Percentiles rank a stretch among this genome's conserved stretches.
phyloP scores from a whole-genome alignment of 2,797 vertebrate genomes.

The Sebastes diploproa region DNA sequence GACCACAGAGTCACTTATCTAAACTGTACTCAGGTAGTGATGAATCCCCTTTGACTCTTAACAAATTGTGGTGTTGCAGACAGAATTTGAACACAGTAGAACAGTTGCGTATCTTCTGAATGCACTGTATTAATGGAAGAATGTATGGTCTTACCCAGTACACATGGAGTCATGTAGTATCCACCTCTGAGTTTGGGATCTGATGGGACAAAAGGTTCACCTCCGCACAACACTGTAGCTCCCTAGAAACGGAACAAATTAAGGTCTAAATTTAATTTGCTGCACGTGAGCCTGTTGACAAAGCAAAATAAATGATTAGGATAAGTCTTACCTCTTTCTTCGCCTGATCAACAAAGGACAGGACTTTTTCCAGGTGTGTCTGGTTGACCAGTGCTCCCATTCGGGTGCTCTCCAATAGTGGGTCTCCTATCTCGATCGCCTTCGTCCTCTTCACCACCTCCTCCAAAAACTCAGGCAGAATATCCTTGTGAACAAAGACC shows the following conservation, averaged over 20 bases:
- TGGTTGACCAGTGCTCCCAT: constrained; percentile 95
- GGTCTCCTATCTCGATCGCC: constrained; percentile 91
- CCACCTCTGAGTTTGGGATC: constrained; percentile 90
- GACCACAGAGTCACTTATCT: neutral
- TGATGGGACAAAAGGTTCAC: constrained; percentile 85
- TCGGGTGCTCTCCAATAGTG: constrained; percentile 89
- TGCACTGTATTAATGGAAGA: neutral
- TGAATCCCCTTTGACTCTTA: neutral
- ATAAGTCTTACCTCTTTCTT: constrained; percentile 85
- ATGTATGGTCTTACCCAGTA: constrained; percentile 84
- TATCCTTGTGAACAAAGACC: constrained; percentile 92
- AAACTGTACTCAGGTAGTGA: neutral
- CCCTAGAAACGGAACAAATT: constrained; percentile 79
- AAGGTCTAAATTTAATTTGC: neutral
- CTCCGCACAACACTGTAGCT: constrained; percentile 91
- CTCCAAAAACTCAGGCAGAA: constrained; percentile 87
- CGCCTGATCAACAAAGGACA: constrained; percentile 88
- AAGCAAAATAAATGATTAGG: neutral
- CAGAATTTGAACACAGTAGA: neutral
- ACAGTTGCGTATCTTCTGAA: neutral
- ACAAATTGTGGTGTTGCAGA: neutral
- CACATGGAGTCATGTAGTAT: constrained; percentile 94
- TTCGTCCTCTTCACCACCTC: constrained; percentile 90
- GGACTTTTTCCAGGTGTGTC: constrained; percentile 89
- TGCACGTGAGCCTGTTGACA: neutral